Percentiles rank a stretch among this genome's conserved stretches.
Evolutionary conservation across 2,797 vertebrate species (phyloP).

Genomic region (Lacerta viridis): DNA sequence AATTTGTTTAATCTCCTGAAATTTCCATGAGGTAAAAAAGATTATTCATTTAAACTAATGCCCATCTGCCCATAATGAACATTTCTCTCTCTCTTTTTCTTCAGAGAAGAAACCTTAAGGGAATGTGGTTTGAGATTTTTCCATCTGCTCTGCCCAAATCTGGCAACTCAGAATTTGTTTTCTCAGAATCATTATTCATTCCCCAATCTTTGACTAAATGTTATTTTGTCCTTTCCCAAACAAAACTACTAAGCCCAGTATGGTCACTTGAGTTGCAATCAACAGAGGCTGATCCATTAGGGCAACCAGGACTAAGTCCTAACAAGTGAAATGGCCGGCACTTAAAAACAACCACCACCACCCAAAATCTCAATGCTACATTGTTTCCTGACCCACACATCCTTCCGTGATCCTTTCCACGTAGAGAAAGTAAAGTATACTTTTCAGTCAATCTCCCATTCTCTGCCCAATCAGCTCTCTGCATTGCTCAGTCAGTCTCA

Average conservation of each 20-base stretch:
- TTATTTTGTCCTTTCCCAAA: not conserved
- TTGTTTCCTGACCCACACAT: too few species aligned
- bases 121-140: slow-evolving; percentile 30
- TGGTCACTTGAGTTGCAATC: too few species aligned
- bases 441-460: too few species aligned
- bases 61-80: slow-evolving; percentile 3
- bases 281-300: too few species aligned
- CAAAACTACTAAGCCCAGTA: not conserved
- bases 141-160: fast-evolving
- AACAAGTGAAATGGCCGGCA: too few species aligned
- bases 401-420: too few species aligned
- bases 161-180: not conserved
- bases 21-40: slow-evolving; percentile 45
- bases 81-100: not conserved
- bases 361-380: too few species aligned
- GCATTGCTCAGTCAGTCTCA: too few species aligned
- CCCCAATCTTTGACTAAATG: not conserved
- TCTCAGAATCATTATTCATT: not conserved
- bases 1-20: slow-evolving; percentile 54
- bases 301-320: too few species aligned
- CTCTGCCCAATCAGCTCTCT: too few species aligned
- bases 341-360: too few species aligned
- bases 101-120: not conserved
- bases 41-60: slow-evolving; percentile 50
- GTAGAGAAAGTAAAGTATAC: too few species aligned